A percentile compares a stretch with the other conserved stretches of the same genome.
Conservation (phyloP, 2,797 vertebrate species). For the Petrocephalus schoutedeni region DNA sequence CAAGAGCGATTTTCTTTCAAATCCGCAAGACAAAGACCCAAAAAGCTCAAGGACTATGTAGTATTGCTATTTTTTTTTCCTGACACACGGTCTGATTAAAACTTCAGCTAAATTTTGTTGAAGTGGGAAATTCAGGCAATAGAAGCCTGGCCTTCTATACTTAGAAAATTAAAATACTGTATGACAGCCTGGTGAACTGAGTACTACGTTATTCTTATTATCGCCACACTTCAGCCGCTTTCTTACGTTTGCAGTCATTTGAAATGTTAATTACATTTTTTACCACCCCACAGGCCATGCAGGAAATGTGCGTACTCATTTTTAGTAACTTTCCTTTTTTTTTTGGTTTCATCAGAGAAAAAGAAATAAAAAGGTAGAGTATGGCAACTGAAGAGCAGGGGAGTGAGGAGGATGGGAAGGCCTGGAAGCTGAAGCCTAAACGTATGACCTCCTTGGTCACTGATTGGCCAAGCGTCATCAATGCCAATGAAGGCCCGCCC, state of each 20-base stretch:
- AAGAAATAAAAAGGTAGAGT: neutral
- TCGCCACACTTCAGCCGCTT: neutral
- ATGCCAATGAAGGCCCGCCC: neutral
- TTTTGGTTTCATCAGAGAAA: neutral
- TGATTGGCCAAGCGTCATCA: neutral
- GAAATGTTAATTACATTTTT: constrained; percentile 9
- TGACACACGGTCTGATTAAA: constrained; percentile 6
- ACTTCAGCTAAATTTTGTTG: constrained; percentile 1
- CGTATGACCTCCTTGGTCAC: neutral
- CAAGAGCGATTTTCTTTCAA: neutral
- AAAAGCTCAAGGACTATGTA: neutral
- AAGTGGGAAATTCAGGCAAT: neutral
- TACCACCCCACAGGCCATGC: neutral
- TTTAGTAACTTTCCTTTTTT: neutral
- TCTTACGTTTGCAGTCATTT: neutral
- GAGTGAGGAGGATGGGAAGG: neutral
- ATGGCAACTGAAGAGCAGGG: neutral
- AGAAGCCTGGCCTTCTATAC: constrained; percentile 2
- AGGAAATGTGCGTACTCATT: neutral
- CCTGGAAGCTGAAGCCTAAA: neutral
- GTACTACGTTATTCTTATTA: neutral
- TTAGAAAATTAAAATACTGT: constrained; percentile 9
- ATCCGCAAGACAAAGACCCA: neutral
- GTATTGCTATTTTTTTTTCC: neutral
- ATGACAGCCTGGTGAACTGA: constrained; percentile 10